A percentile compares a stretch with the other conserved stretches of the same genome.
phyloP scores from a whole-genome alignment of 2,888 invertebrate species.

The Ectemnius cavifrons region DNA sequence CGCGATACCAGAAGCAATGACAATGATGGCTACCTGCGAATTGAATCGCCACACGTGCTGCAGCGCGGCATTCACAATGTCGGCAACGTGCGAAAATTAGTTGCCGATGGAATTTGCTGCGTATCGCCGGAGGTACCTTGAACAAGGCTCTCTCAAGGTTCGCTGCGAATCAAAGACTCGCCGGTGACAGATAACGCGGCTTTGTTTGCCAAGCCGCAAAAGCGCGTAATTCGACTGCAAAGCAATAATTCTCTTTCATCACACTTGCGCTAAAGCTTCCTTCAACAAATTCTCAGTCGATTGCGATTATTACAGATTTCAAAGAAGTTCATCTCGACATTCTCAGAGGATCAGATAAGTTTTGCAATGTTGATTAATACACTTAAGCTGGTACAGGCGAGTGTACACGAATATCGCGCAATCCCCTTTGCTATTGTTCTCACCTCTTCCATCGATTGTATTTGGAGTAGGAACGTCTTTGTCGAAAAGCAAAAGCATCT shows the following conservation, averaged over 20 bases:
- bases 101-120: conserved; percentile 35
- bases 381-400: too few relatives aligned
- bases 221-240: not conserved
- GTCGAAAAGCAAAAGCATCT: conserved; percentile 30
- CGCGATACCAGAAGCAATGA: conserved; percentile 23
- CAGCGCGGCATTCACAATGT: conserved; percentile 37
- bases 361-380: too few relatives aligned
- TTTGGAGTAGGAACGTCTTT: not conserved
- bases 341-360: too few relatives aligned
- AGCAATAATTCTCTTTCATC: too few relatives aligned
- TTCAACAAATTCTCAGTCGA: too few relatives aligned
- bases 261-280: too few relatives aligned
- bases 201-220: conserved; percentile 18
- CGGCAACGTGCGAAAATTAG: conserved; percentile 51
- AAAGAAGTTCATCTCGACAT: too few relatives aligned
- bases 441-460: conserved; percentile 20
- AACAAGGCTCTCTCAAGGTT: conserved; percentile 31
- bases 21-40: conserved; percentile 39
- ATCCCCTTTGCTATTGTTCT: conserved; percentile 3
- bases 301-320: too few relatives aligned
- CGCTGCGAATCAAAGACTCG: conserved; percentile 9
- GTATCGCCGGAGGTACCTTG: conserved; percentile 43
- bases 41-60: conserved; percentile 45
- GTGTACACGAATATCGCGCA: too few relatives aligned
- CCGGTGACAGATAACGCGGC: conserved; percentile 18